phyloP scores from a whole-genome alignment of 2,888 invertebrate genomes.

The Hemithea aestivaria region DNA sequence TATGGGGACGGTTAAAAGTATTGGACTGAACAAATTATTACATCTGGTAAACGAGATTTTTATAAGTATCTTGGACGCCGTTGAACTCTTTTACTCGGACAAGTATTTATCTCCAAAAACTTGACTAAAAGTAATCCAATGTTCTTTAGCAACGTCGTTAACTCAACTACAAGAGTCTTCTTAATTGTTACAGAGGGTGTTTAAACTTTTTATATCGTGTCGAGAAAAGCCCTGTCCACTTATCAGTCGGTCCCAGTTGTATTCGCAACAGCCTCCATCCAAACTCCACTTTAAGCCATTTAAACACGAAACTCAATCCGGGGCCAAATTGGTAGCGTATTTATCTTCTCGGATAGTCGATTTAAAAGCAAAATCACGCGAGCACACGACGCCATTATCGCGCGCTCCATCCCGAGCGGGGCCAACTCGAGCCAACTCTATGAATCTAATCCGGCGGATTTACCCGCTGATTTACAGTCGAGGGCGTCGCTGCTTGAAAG shows the following conservation, averaged over 20 bases:
- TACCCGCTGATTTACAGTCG: constrained; percentile 78
- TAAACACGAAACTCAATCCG: constrained; percentile 60
- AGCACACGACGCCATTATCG: constrained; percentile 77
- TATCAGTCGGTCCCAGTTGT: constrained; percentile 63
- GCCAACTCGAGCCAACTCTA: constrained; percentile 60
- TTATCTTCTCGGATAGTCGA: constrained; percentile 72
- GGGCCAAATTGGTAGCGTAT: constrained; percentile 68
- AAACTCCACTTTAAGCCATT: constrained; percentile 60
- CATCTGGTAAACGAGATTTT: no score
- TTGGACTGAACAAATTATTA: no score
- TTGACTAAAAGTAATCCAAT: no score
- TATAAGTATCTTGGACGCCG: constrained; percentile 5
- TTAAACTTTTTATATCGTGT: constrained; percentile 14
- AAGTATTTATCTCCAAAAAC: not conserved
- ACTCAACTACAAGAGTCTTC: not conserved
- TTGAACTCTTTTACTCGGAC: constrained; percentile 23
- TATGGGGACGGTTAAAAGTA: no score
- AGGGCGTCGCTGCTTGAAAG: constrained; percentile 75
- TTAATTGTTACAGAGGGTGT: constrained; percentile 5
- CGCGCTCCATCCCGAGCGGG: constrained; percentile 61
- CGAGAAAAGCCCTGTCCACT: constrained; percentile 41
- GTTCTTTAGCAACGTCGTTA: no score
- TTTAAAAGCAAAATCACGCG: constrained; percentile 78
- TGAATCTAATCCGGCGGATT: constrained; percentile 80
- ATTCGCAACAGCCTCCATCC: constrained; percentile 56